Conservation (phyloP, 2,113 vertebrate genomes). For the Struthidea cinerea region DNA sequence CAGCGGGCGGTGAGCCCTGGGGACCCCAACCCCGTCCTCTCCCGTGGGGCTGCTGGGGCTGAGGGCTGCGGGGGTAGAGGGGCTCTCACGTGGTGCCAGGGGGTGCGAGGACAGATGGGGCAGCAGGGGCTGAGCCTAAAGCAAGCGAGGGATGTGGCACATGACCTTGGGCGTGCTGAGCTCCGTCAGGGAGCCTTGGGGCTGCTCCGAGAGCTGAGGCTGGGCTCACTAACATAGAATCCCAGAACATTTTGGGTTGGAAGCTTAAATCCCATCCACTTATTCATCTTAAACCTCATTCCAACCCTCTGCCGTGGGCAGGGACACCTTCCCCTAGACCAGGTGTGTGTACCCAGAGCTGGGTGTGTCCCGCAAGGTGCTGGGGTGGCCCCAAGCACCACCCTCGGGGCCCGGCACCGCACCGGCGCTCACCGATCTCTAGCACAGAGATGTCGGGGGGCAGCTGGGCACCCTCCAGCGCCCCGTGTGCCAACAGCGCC, state of each 20-base stretch:
- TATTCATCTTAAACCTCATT: not conserved
- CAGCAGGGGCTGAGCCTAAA: not conserved
- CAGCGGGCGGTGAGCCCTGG: rapidly evolving
- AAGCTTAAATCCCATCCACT: not conserved
- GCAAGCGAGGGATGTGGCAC: not conserved
- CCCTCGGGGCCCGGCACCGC: rapidly evolving
- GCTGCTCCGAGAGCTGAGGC: not conserved
- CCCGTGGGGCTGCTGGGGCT: not conserved
- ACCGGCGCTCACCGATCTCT: constrained; percentile 73
- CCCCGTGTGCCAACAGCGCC: constrained; percentile 65
- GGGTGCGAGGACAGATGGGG: not conserved
- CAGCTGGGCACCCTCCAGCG: constrained; percentile 41
- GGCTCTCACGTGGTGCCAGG: rapidly evolving
- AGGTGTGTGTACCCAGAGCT: not conserved
- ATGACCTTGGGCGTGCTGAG: not conserved
- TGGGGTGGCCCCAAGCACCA: not conserved
- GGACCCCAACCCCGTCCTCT: rapidly evolving
- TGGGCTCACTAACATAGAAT: not conserved
- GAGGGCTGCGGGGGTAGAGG: not conserved
- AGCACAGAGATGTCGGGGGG: constrained; percentile 72
- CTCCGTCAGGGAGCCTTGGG: not conserved
- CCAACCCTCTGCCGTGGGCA: not conserved
- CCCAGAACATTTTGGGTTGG: not conserved
- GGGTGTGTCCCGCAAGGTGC: not conserved
- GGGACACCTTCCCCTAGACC: not conserved